Percentiles rank a stretch among this genome's conserved stretches.
Conservation (phyloP, 2,888 invertebrate genomes). For the Trichogramma evanescens region DNA sequence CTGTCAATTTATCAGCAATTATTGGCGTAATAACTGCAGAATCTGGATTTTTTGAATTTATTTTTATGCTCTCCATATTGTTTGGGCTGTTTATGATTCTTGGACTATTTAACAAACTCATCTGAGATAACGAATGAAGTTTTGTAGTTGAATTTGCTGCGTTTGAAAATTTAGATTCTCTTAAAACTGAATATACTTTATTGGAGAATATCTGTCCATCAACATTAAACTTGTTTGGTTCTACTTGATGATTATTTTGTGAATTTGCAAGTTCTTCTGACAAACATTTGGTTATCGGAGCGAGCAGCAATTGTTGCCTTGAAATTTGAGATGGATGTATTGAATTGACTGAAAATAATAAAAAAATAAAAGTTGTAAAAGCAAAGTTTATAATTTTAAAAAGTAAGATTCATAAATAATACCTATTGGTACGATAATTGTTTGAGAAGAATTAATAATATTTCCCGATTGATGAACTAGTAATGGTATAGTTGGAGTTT, state of each 20-base stretch:
- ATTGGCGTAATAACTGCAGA: slow-evolving; percentile 46
- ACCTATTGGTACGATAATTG: background rate
- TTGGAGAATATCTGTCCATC: background rate
- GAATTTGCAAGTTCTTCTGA: slow-evolving; percentile 19
- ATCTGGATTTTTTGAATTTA: slow-evolving; percentile 43
- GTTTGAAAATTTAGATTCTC: slow-evolving; percentile 43
- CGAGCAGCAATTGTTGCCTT: slow-evolving; percentile 40
- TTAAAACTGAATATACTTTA: slow-evolving; percentile 33
- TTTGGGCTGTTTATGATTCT: slow-evolving; percentile 30
- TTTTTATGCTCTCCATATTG: slow-evolving; percentile 40
- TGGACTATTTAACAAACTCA: slow-evolving; percentile 36
- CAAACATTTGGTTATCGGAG: slow-evolving; percentile 41
- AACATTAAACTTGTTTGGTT: no score
- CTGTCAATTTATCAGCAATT: slow-evolving; percentile 37
- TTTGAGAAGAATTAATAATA: background rate
- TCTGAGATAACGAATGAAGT: slow-evolving; percentile 44
- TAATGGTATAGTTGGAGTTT: slow-evolving; percentile 26
- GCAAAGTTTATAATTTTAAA: background rate
- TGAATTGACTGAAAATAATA: slow-evolving; percentile 11
- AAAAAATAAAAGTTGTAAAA: background rate
- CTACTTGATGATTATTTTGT: background rate
- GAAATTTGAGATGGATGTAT: slow-evolving; percentile 34
- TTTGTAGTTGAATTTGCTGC: slow-evolving; percentile 42
- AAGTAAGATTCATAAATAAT: background rate
- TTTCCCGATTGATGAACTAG: no score